Percentiles rank a stretch among this genome's conserved stretches.
Evolutionary conservation across 92 coral and sea anemone genomes (phyloP).

Genomic region (Blastomussa wellsi): DNA sequence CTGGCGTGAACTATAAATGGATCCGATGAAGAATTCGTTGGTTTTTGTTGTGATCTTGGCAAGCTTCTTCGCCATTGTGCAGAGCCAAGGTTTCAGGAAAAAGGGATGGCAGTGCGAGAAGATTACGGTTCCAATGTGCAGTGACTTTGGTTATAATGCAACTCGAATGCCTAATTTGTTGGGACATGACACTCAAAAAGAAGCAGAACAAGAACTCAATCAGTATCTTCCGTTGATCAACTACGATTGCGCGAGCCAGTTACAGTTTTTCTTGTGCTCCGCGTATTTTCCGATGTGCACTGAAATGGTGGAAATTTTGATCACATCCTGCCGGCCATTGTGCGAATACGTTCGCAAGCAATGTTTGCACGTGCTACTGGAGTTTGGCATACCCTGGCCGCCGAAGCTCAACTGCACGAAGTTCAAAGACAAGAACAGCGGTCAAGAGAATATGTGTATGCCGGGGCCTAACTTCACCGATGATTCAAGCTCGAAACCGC

Average conservation of each 20-base stretch:
- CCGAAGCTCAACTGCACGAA: conserved; percentile 80
- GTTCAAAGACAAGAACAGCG: conserved; percentile 70
- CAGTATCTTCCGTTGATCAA: conserved; percentile 73
- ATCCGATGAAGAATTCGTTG: conserved; percentile 27
- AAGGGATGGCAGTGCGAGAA: conserved; percentile 81
- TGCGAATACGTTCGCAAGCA: conserved; percentile 87
- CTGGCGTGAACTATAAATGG: conserved; percentile 29
- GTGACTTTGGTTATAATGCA: conserved; percentile 74
- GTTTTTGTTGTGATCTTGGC: conserved; percentile 38
- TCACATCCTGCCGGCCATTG: conserved; percentile 93
- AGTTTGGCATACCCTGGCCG: conserved; percentile 93
- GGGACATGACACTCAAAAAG: conserved; percentile 79
- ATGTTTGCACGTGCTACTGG: conserved; percentile 81
- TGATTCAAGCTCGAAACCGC: conserved; percentile 29
- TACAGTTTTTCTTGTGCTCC: conserved; percentile 91
- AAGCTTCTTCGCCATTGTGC: conserved; percentile 23
- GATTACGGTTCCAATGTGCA: conserved; percentile 63
- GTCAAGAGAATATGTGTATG: conserved; percentile 82
- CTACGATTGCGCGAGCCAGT: conserved; percentile 79
- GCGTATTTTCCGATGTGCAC: conserved; percentile 96
- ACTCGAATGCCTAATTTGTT: conserved; percentile 93
- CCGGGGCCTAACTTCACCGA: conserved; percentile 81
- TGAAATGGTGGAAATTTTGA: conserved; percentile 65
- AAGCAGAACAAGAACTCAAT: conserved; percentile 67
- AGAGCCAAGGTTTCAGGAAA: conserved; percentile 48